Conservation (phyloP, 1,140 invertebrate species). For the Macrosteles quadrilineatus region DNA sequence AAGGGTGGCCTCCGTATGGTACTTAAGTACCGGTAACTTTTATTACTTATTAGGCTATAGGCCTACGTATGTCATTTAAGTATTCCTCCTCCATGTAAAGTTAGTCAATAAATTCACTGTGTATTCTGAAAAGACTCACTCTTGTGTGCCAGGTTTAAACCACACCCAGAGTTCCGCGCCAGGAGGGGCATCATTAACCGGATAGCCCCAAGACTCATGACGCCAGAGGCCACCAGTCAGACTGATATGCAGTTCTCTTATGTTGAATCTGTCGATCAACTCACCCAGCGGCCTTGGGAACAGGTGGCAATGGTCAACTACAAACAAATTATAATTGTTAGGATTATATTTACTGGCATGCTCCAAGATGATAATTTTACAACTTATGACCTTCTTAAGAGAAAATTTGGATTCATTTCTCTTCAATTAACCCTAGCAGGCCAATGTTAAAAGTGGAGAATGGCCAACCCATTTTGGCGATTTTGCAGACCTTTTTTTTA, state of each 20-base stretch:
- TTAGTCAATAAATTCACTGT: no score
- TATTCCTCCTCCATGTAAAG: no score
- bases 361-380: neutral
- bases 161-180: constrained; percentile 93
- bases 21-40: no score
- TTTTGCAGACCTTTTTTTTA: no score
- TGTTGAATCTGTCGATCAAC: constrained; percentile 79
- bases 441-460: no score
- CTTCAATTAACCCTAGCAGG: constrained; percentile 16
- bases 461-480: no score
- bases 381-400: neutral
- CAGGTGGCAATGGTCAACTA: constrained; percentile 66
- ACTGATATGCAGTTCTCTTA: constrained; percentile 89
- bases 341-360: neutral
- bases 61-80: no score
- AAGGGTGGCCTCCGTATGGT: no score
- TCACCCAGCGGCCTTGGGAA: constrained; percentile 91
- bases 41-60: no score
- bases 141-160: constrained; percentile 66
- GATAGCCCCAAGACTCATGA: constrained; percentile 91
- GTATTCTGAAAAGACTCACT: constrained; percentile 50
- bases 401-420: neutral
- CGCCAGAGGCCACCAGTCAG: constrained; percentile 93
- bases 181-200: constrained; percentile 80
- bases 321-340: constrained; percentile 29